Conservation (phyloP, 2,888 invertebrate genomes). For the Hirtodrosophila confusa region DNA sequence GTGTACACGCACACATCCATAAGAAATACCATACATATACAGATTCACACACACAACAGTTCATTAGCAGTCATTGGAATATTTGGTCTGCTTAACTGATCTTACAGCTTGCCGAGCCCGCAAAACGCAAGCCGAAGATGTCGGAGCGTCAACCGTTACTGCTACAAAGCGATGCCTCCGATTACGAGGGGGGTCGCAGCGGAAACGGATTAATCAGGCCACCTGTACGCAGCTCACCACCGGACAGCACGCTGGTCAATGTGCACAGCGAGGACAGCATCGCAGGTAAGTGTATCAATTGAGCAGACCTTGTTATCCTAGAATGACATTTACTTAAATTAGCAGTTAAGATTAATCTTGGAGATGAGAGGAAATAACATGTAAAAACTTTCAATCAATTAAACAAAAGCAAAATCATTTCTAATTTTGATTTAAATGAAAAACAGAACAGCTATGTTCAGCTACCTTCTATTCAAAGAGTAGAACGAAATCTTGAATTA, state of each 20-base stretch:
- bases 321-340: slow-evolving; percentile 29
- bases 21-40: background rate
- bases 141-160: slow-evolving; percentile 90
- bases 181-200: slow-evolving; percentile 69
- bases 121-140: slow-evolving; percentile 84
- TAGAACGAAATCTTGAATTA: no score
- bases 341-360: background rate
- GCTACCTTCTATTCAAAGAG: no score
- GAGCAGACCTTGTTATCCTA: slow-evolving; percentile 9
- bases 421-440: no score
- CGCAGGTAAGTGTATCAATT: slow-evolving; percentile 62
- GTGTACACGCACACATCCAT: background rate
- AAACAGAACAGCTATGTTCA: no score
- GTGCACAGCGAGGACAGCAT: slow-evolving; percentile 83
- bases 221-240: slow-evolving; percentile 84
- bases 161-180: slow-evolving; percentile 75
- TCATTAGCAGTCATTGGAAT: slow-evolving; percentile 3
- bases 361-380: no score
- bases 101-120: slow-evolving; percentile 52
- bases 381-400: no score
- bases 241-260: slow-evolving; percentile 83
- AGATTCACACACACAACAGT: background rate
- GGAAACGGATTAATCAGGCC: slow-evolving; percentile 57
- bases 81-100: slow-evolving; percentile 16
- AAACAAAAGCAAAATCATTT: no score